These are phyloP conservation scores for Equus quagga DNA, from an alignment of 2,113 vertebrate genomes.

Conservation along the genomic window DNA sequence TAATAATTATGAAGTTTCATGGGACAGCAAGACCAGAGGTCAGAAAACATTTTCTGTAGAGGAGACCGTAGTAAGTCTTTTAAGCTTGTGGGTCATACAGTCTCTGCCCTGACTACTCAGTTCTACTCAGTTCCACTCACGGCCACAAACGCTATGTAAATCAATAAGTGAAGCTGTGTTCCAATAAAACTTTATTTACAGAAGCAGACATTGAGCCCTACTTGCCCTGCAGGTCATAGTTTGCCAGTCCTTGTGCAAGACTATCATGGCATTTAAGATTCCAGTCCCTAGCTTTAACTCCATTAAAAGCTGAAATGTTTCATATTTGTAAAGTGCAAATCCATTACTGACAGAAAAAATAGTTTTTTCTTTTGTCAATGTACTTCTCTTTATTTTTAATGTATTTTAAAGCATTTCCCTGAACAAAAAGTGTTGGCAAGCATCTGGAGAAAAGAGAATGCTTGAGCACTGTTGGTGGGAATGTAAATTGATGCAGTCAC, in stretches of 20 bases:
- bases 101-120: not conserved
- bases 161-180: not conserved
- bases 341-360: slow-evolving; percentile 34
- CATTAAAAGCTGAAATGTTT: not conserved
- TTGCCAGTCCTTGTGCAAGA: not conserved
- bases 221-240: not conserved
- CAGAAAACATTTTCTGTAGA: not conserved
- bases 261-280: not conserved
- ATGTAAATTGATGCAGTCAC: not conserved
- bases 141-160: not conserved
- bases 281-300: slow-evolving; percentile 4
- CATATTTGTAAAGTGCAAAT: slow-evolving; percentile 57
- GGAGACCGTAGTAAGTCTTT: not conserved
- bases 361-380: slow-evolving; percentile 47
- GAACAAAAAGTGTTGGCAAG: not conserved
- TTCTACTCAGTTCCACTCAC: not conserved
- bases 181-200: not conserved
- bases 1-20: not conserved
- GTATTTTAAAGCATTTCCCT: slow-evolving; percentile 69
- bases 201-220: not conserved
- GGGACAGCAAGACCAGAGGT: not conserved
- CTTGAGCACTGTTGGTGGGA: not conserved
- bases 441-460: not conserved
- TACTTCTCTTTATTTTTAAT: slow-evolving; percentile 52
- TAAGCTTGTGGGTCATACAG: not conserved